Conservation (phyloP, 2,797 vertebrate genomes). For the Urocyon cinereoargenteus region DNA sequence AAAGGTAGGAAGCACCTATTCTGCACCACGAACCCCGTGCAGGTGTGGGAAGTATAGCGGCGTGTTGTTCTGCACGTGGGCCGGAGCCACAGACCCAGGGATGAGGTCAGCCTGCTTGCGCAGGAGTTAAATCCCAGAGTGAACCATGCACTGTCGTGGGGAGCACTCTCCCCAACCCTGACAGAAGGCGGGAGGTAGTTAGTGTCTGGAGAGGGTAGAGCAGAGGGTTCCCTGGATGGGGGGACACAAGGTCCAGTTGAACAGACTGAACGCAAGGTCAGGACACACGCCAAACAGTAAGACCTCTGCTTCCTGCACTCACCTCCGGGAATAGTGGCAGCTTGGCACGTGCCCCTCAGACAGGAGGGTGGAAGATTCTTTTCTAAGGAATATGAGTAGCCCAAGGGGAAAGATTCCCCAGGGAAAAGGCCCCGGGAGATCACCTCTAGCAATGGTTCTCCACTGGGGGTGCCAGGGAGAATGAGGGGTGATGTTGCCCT, state of each 20-base stretch:
- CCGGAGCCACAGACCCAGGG: neutral
- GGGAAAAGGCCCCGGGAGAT: neutral
- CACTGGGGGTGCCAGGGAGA: neutral
- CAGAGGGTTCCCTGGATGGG: neutral
- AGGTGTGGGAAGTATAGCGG: neutral
- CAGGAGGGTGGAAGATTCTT: neutral
- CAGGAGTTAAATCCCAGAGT: neutral
- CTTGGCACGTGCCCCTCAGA: neutral
- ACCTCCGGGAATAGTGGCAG: neutral
- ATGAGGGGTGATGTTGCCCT: neutral
- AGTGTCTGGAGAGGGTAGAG: neutral
- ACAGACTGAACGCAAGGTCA: neutral
- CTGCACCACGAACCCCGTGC: too few species aligned
- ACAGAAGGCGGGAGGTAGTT: neutral
- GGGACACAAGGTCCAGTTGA: neutral
- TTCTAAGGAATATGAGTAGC: neutral
- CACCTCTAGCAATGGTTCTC: neutral
- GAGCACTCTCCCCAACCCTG: neutral
- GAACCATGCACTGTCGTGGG: neutral
- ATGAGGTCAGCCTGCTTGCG: neutral
- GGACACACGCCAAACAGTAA: neutral
- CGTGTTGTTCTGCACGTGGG: neutral
- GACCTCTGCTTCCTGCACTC: neutral
- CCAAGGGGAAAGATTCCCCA: neutral
- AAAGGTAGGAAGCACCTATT: neutral